Conservation (phyloP, 30 jellyfish, hydroid and myxozoan species). For the Turritopsis rubra region DNA sequence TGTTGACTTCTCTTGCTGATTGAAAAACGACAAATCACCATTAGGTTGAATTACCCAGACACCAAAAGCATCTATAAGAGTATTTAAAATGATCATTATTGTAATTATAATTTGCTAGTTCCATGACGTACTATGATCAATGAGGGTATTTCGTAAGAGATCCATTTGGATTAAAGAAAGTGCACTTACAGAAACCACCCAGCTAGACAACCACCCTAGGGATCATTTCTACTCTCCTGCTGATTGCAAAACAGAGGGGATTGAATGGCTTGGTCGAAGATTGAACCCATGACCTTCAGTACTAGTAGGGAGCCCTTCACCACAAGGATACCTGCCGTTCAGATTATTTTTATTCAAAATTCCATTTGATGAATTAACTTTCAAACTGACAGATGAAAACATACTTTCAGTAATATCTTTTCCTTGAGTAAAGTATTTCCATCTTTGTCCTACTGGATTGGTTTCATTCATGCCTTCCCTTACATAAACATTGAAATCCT, state of each 20-base stretch:
- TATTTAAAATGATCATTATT: background rate
- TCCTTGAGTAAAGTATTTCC: constrained; percentile 5
- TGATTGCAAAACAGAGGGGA: no score
- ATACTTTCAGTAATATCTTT: constrained; percentile 16
- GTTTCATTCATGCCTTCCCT: background rate
- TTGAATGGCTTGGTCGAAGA: no score
- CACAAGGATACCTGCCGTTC: no score
- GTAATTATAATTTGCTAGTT: background rate
- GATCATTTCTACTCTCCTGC: no score
- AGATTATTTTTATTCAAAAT: no score
- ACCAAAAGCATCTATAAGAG: constrained; percentile 21
- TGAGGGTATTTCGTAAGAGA: background rate
- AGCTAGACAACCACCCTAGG: no score
- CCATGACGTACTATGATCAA: background rate
- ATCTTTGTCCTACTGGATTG: background rate
- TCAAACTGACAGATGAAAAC: background rate
- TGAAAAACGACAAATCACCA: constrained; percentile 13
- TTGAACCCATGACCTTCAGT: no score
- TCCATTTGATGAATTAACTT: background rate
- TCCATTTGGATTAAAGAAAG: no score
- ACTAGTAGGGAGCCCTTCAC: no score
- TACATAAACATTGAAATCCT: background rate
- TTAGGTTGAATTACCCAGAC: constrained; percentile 10
- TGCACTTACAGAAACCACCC: no score
- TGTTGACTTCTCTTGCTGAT: background rate